These are phyloP conservation scores for Stenoptilia bipunctidactyla DNA, from an alignment of 2,888 invertebrate species.

Conservation along the genomic window DNA sequence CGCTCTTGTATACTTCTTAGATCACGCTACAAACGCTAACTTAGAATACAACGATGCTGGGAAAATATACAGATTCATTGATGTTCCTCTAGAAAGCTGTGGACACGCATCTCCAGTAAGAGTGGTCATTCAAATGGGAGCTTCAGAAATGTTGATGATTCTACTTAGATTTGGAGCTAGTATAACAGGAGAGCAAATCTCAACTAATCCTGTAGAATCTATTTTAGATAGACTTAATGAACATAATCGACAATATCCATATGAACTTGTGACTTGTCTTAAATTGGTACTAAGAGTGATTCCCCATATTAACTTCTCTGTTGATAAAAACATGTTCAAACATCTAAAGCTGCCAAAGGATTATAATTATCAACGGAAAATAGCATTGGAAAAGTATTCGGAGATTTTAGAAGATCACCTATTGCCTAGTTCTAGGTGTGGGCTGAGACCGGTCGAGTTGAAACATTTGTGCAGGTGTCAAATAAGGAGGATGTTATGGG, in stretches of 20 bases:
- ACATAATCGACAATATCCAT: slow-evolving; percentile 74
- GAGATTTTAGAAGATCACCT: slow-evolving; percentile 71
- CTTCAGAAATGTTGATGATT: slow-evolving; percentile 81
- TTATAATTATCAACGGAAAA: slow-evolving; percentile 56
- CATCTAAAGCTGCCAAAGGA: slow-evolving; percentile 43
- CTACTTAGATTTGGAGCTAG: slow-evolving; percentile 80
- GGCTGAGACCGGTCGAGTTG: slow-evolving; percentile 75
- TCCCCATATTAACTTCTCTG: slow-evolving; percentile 66
- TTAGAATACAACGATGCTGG: slow-evolving; percentile 65
- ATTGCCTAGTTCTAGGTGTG: slow-evolving; percentile 73
- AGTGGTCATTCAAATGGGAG: slow-evolving; percentile 80
- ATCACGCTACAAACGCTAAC: slow-evolving; percentile 78
- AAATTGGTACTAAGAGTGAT: slow-evolving; percentile 76
- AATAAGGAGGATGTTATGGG: slow-evolving; percentile 75
- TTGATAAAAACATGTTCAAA: slow-evolving; percentile 37
- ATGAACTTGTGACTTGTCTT: slow-evolving; percentile 78
- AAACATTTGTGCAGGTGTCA: slow-evolving; percentile 82
- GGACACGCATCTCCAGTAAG: slow-evolving; percentile 80
- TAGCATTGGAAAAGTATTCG: slow-evolving; percentile 49
- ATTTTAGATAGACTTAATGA: slow-evolving; percentile 76
- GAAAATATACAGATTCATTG: slow-evolving; percentile 73
- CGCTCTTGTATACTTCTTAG: slow-evolving; percentile 81
- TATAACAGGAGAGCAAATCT: slow-evolving; percentile 68
- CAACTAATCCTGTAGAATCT: slow-evolving; percentile 74
- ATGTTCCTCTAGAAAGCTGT: slow-evolving; percentile 86